phyloP scores from a whole-genome alignment of 1,140 invertebrate genomes.

The Pseudomyrmex concolor region DNA sequence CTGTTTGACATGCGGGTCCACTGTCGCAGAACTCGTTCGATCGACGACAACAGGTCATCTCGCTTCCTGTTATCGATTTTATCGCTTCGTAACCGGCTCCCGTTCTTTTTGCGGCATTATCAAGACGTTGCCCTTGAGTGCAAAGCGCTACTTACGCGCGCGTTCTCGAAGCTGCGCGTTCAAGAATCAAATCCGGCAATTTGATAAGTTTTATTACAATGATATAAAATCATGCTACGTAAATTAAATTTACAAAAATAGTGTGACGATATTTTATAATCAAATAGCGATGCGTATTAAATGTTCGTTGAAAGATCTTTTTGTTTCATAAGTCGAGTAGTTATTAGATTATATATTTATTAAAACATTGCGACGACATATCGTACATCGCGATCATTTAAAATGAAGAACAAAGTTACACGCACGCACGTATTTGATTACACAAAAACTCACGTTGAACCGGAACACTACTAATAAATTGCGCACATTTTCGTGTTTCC shows the following conservation, averaged over 20 bases:
- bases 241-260: too few species aligned
- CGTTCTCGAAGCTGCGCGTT: background rate
- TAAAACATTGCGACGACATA: too few species aligned
- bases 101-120: background rate
- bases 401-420: too few species aligned
- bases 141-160: background rate
- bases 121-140: conserved; percentile 16
- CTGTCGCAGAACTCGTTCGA: conserved; percentile 78
- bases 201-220: background rate
- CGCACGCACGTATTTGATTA: background rate
- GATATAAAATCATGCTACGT: background rate
- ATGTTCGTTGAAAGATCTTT: too few species aligned
- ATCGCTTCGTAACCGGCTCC: background rate
- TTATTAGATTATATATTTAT: too few species aligned
- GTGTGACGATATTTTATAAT: too few species aligned
- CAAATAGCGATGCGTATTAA: too few species aligned
- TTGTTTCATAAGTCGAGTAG: too few species aligned
- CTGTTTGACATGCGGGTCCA: conserved; percentile 80
- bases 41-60: conserved; percentile 77
- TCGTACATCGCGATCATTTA: too few species aligned
- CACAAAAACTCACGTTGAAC: background rate
- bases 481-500: background rate
- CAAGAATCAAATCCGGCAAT: background rate
- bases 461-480: background rate
- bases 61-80: conserved; percentile 64